Conservation (phyloP, 2,888 invertebrate species). For the Tillus elongatus region DNA sequence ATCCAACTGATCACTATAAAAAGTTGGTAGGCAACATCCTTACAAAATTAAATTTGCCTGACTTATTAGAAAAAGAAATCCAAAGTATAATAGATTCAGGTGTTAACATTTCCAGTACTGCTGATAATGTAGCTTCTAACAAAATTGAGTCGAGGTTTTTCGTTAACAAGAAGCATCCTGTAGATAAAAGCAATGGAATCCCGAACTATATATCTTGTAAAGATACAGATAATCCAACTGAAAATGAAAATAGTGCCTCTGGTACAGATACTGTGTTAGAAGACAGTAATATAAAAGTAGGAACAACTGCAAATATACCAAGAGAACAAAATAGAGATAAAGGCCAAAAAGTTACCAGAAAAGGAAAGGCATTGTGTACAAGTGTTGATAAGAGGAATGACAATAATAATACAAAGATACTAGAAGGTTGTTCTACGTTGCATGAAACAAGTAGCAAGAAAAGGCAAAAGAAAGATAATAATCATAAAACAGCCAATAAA, state of each 20-base stretch:
- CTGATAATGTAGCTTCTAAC: background rate
- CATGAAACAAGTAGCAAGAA: background rate
- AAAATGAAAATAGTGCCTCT: background rate
- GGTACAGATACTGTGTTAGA: conserved; percentile 6
- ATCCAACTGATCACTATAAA: conserved; percentile 48
- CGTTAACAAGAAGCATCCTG: too few relatives aligned
- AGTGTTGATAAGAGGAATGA: too few relatives aligned
- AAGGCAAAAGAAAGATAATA: too few relatives aligned
- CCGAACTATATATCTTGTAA: too few relatives aligned
- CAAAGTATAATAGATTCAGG: background rate
- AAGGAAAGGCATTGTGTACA: too few relatives aligned
- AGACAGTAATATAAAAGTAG: background rate
- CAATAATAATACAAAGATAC: too few relatives aligned
- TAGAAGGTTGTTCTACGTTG: too few relatives aligned
- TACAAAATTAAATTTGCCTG: conserved; percentile 28
- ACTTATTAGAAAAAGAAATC: conserved; percentile 27
- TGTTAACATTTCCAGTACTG: background rate
- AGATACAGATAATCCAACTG: too few relatives aligned
- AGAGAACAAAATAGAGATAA: background rate
- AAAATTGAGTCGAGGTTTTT: conserved; percentile 1
- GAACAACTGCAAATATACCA: background rate
- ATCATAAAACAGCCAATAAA: too few relatives aligned
- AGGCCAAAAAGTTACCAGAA: conserved; percentile 13
- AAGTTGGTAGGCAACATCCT: conserved; percentile 31
- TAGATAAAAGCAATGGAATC: too few relatives aligned